Conservation (phyloP, 53 echinoderm and acorn worm genomes). For the Actinopyga echinites region DNA sequence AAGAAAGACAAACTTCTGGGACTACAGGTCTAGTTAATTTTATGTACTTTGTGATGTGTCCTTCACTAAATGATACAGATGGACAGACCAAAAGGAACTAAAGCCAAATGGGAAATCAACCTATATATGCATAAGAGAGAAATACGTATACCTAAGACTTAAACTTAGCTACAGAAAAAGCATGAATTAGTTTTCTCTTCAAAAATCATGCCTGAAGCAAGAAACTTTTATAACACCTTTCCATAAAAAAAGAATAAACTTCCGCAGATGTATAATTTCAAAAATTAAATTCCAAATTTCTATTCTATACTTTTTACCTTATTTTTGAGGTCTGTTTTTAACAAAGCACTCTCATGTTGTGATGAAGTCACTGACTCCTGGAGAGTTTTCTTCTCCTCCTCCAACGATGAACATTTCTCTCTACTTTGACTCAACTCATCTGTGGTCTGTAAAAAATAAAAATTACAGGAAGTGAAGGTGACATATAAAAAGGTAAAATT, state of each 20-base stretch:
- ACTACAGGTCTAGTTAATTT: not conserved
- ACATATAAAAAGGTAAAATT: too few species aligned
- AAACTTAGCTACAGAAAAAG: too few species aligned
- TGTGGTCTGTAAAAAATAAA: conserved; percentile 51
- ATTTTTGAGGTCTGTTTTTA: conserved; percentile 79
- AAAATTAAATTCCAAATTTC: too few species aligned
- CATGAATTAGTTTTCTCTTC: too few species aligned
- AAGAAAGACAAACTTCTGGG: not conserved
- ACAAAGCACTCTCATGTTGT: conserved; percentile 67
- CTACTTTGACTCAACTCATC: conserved; percentile 59
- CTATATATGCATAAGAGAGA: too few species aligned
- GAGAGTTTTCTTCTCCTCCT: conserved; percentile 52
- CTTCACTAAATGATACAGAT: not conserved
- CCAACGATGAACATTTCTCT: conserved; percentile 56
- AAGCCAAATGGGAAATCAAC: not conserved
- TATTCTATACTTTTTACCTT: conserved; percentile 62
- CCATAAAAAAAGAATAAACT: too few species aligned
- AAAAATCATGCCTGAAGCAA: too few species aligned
- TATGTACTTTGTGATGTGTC: not conserved
- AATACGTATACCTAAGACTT: too few species aligned
- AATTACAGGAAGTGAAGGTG: not conserved
- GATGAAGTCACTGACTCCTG: conserved; percentile 66
- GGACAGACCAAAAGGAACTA: not conserved
- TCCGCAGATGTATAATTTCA: too few species aligned
- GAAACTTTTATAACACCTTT: too few species aligned